Evolutionary conservation across 2,797 vertebrate species (phyloP).

Genomic region (Gouania willdenowi): DNA sequence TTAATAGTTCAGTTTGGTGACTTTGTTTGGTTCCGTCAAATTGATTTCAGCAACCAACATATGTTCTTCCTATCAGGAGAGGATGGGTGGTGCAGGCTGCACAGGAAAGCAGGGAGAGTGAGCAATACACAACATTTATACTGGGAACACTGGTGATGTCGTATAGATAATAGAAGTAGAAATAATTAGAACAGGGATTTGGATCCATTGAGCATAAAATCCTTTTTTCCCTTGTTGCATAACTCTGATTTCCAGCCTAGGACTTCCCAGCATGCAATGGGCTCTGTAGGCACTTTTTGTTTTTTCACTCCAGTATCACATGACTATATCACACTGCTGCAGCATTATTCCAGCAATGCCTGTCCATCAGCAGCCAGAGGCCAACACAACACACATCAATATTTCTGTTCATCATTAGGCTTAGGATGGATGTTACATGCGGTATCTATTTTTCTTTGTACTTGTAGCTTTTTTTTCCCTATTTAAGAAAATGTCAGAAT

Average conservation of each 20-base stretch:
- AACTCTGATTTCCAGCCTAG: slow-evolving; percentile 47
- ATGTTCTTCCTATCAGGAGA: not conserved
- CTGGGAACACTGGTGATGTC: too few relatives aligned
- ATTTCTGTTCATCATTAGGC: slow-evolving; percentile 9
- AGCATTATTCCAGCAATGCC: slow-evolving; percentile 40
- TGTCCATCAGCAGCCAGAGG: slow-evolving; percentile 23
- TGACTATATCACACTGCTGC: slow-evolving; percentile 36
- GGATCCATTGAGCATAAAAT: slow-evolving; percentile 52
- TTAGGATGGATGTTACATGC: not conserved
- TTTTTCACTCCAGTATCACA: slow-evolving; percentile 42
- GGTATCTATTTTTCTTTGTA: not conserved
- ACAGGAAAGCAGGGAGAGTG: not conserved
- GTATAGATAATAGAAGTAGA: not conserved
- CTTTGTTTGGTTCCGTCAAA: slow-evolving; percentile 9
- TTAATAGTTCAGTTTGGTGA: slow-evolving; percentile 5
- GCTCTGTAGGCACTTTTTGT: slow-evolving; percentile 25
- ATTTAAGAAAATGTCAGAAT: too few relatives aligned
- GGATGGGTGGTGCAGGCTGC: not conserved
- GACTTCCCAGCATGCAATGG: slow-evolving; percentile 42
- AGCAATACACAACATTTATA: not conserved
- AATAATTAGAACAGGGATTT: not conserved
- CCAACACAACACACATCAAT: slow-evolving; percentile 18
- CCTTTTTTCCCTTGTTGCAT: slow-evolving; percentile 60
- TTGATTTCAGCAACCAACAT: slow-evolving; percentile 6
- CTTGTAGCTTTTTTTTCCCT: not conserved